Conservation (phyloP, 2,113 vertebrate species). For the Anhinga anhinga region DNA sequence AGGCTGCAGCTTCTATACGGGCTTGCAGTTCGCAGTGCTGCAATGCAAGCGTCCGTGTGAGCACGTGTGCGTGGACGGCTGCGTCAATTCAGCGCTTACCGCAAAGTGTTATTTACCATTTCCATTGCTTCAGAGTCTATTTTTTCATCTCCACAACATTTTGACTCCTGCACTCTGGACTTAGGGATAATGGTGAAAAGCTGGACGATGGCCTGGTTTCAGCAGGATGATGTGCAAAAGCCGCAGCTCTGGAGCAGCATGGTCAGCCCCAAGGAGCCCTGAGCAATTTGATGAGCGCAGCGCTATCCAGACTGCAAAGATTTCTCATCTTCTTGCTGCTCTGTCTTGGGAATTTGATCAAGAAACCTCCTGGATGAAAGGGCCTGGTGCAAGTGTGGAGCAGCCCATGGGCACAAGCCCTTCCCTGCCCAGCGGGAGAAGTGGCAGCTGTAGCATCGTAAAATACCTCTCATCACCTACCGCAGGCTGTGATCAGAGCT, state of each 20-base stretch:
- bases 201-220: background rate
- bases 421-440: background rate
- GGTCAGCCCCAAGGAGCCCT: background rate
- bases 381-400: background rate
- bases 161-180: rapidly evolving
- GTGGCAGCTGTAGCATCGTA: background rate
- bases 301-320: background rate
- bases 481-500: background rate
- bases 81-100: background rate
- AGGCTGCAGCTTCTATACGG: background rate
- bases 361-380: background rate
- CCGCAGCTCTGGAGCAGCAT: rapidly evolving
- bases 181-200: background rate
- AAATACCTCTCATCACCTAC: background rate
- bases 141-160: background rate
- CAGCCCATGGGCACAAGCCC: background rate
- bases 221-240: background rate
- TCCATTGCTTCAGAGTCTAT: background rate
- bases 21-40: background rate
- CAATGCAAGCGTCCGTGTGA: rapidly evolving
- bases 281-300: rapidly evolving
- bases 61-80: rapidly evolving
- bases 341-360: background rate
- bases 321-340: background rate
- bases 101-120: background rate